A percentile compares a stretch with the other conserved stretches of the same genome.
phyloP scores from a whole-genome alignment of 35 echinoderm and acorn worm genomes.

The Apostichopus californicus region DNA sequence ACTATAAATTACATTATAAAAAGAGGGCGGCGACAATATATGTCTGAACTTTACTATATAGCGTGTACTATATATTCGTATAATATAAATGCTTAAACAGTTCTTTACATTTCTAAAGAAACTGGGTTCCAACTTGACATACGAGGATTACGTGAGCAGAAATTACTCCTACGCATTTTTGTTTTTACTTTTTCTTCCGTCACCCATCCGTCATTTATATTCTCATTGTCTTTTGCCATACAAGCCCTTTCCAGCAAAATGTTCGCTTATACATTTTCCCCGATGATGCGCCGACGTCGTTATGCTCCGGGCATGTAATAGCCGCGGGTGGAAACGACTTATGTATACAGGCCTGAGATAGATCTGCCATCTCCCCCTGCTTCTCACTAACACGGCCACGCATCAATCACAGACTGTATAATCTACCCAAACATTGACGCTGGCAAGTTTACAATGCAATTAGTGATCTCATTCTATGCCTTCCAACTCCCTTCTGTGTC shows the following conservation, averaged over 20 bases:
- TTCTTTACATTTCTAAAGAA: too few relatives aligned
- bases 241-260: neutral
- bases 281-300: neutral
- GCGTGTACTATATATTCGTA: too few relatives aligned
- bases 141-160: too few relatives aligned
- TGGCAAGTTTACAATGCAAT: constrained; percentile 9
- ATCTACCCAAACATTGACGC: constrained; percentile 5
- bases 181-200: neutral
- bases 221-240: neutral
- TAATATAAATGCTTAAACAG: too few relatives aligned
- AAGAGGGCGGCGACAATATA: too few relatives aligned
- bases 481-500: neutral
- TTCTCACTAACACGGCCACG: too few relatives aligned
- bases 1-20: too few relatives aligned
- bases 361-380: too few relatives aligned
- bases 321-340: neutral
- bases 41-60: too few relatives aligned
- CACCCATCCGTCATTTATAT: neutral
- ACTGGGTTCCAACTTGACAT: too few relatives aligned
- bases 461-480: neutral
- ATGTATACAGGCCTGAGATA: too few relatives aligned
- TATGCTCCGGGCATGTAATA: neutral
- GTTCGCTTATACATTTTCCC: neutral
- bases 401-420: neutral
- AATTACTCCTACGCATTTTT: neutral